phyloP scores from a whole-genome alignment of 2,113 vertebrate genomes.

The Prochilodus magdalenae region DNA sequence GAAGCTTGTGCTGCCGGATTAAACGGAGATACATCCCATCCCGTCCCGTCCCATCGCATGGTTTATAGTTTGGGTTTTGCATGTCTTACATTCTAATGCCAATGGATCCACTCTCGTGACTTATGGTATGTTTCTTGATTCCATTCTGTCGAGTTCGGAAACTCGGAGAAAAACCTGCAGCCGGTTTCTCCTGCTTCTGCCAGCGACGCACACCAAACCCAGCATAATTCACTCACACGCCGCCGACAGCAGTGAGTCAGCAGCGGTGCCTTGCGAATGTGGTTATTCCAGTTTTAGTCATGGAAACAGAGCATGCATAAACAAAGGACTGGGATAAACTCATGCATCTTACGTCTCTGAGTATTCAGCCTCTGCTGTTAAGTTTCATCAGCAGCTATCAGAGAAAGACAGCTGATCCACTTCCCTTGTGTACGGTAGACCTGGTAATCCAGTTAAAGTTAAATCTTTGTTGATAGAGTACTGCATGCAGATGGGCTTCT shows the following conservation, averaged over 20 bases:
- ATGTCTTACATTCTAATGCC: conserved; percentile 8
- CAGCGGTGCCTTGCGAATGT: not conserved
- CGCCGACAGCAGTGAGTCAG: not conserved
- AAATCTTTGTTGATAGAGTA: too few species aligned
- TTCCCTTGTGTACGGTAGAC: too few species aligned
- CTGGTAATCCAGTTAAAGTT: too few species aligned
- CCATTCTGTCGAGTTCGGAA: not conserved
- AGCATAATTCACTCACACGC: not conserved
- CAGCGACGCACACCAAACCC: not conserved
- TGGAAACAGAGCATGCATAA: too few species aligned
- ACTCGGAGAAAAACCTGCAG: not conserved
- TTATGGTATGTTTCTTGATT: not conserved
- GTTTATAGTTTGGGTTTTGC: conserved; percentile 21
- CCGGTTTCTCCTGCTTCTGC: not conserved
- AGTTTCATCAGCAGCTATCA: too few species aligned
- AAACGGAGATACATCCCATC: conserved; percentile 13
- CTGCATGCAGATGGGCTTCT: too few species aligned
- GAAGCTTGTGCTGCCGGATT: conserved; percentile 21
- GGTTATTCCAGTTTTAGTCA: not conserved
- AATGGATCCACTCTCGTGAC: not conserved
- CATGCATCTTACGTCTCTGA: too few species aligned
- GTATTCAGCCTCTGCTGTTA: too few species aligned
- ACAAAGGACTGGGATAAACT: too few species aligned
- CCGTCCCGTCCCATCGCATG: not conserved
- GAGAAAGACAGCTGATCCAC: too few species aligned